Evolutionary conservation across 2,113 vertebrate species (phyloP), one percentile per base, ranked within the genome.

Genomic region (Gobius niger): DNA sequence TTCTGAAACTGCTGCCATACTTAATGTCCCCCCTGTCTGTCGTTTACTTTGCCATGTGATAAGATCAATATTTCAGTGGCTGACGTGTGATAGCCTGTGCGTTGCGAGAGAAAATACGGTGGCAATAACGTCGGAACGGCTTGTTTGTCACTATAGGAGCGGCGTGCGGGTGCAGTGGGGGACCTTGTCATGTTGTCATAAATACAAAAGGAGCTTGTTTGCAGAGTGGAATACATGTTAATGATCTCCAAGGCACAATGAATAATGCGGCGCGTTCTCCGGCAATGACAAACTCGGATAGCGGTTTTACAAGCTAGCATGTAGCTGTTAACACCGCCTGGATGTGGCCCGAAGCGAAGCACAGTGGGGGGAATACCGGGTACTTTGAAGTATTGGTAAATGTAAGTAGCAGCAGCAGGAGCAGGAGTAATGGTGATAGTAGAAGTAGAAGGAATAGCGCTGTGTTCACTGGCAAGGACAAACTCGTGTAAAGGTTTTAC

Each of bases 11-110:
- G 24, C 24, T 34, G 24, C 24, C 24, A 34, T 34, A 34, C 15
- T 62, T 59, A 47, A 42, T 68, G 65, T 78, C 47, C 46, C 9
- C 52, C 14, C 11, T 15, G 53, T 53, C 63, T 75, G 63, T 47
- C 14, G 49, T 54, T 62, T 42, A 11, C 71, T 86, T 70, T 75
- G 80, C 71, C 68, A 61, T 42, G 15, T 70, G 70, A 60, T 68
- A 77, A 13, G 63, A 83, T 89, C 83, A 86, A 79, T 90, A 81
- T 84, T 81, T 77, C 65, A 78, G 12, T 41, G 19, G 49, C 34
- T n/a, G 69, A 70, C 65, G 71, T 46, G 44, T 6, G 44, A 46
- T 47, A 9, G 24, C 24, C 24, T 34, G 24, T 74, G 65, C 70
- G 75, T 76, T 77, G 71, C 73, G 70, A 65, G 70, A 65, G 82